Base-by-base conservation (phyloP, 2,113 vertebrate genomes). In the Nerophis lumbriciformis region DNA sequence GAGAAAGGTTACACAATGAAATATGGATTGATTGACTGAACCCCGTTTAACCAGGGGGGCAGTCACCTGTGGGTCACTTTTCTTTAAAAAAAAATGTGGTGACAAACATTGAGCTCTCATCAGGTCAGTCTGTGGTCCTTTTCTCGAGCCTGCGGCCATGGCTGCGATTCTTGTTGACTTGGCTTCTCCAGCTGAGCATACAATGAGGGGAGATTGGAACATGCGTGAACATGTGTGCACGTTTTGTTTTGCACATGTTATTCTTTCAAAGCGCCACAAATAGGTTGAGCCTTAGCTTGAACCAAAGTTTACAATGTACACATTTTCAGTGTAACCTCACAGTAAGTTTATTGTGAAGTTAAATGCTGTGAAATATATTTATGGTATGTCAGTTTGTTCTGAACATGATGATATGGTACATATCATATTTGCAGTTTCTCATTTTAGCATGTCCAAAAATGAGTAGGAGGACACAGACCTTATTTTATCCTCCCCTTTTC, bases 171-270 rank as follows among this genome's bases (percentile, higher is more conserved):
- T 56, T 71, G 69, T 84, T 53, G 21, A 63, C 55, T 74, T 66
- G 67, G 54, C 63, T 71, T 66, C 69, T 66, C 51, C 79, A 85
- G 76, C 78, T 83, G 80, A 81, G 62, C 61, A 74, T 68, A 80
- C 76, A 80, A 16, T 45, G 62, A 54, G 47, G 53, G 52, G 39
- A 51, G 47, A 65, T 63, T 35, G 64, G 60, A 66, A 63, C 38
- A 51, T 15, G 51, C 59, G 50, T 53, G 21, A 13, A 7, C 52
- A 53, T 53, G 35, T 56, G 54, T 57, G 39, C 55, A 6, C 13
- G 7, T 45, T 9, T 11, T 45, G 10, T 45, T 45, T 11, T 45
- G 42, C 42, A 45, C 42, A 45, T 39, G 38, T 45, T 45, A 45
- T 45, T 45, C 42, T 45, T 42, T 42, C 39, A 42, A 8, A 42